Evolutionary conservation across 2,888 invertebrate genomes (phyloP).

Genomic region (Rhagium mordax): DNA sequence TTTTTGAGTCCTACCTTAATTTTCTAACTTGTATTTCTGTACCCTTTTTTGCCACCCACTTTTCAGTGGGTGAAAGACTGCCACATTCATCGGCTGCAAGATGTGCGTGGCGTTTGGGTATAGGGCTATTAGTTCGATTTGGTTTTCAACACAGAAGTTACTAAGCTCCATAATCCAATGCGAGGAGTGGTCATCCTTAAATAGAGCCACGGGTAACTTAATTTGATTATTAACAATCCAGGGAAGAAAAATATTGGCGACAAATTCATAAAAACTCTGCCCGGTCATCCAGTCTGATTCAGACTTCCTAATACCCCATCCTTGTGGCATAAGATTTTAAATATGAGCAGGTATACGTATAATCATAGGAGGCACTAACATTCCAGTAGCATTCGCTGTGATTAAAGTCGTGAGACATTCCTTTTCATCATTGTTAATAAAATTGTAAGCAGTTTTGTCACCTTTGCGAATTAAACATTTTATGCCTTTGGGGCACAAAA

Average conservation of each 20-base stretch:
- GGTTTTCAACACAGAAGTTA: slow-evolving; percentile 10
- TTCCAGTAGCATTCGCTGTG: slow-evolving; percentile 53
- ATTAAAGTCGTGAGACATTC: slow-evolving; percentile 56
- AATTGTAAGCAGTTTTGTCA: not conserved
- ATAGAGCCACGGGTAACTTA: not conserved
- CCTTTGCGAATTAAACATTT: not conserved
- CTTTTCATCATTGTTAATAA: slow-evolving; percentile 54
- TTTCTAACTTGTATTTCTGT: slow-evolving; percentile 26
- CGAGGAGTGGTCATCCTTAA: not conserved
- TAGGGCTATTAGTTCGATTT: not conserved
- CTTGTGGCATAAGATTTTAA: not conserved
- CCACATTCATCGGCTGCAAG: slow-evolving; percentile 19
- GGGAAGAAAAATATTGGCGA: slow-evolving; percentile 63
- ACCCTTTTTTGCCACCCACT: slow-evolving; percentile 27
- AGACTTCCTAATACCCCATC: not conserved
- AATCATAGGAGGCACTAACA: slow-evolving; percentile 47
- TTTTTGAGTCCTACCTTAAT: too few relatives aligned
- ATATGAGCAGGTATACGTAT: slow-evolving; percentile 39
- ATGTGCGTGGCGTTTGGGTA: slow-evolving; percentile 24
- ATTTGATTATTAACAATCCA: slow-evolving; percentile 1
- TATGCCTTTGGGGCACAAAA: not conserved
- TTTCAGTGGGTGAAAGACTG: slow-evolving; percentile 19
- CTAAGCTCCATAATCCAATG: slow-evolving; percentile 19
- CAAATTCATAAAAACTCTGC: slow-evolving; percentile 65
- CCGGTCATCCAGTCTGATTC: slow-evolving; percentile 68